phyloP scores from a whole-genome alignment of 2,888 invertebrate species.

The Arenicola marina region DNA sequence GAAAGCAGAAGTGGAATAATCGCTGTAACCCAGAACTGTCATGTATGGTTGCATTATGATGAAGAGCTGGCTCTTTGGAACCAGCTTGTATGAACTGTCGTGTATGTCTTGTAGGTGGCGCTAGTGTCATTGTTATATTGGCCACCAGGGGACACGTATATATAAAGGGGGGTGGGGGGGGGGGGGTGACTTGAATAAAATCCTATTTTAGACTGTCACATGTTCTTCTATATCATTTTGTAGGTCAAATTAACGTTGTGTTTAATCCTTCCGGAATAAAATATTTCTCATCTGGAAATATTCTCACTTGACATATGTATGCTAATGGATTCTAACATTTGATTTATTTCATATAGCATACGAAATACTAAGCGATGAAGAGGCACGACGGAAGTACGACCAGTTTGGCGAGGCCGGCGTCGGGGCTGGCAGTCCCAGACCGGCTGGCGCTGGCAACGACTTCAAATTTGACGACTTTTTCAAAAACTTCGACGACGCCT shows the following conservation, averaged over 20 bases:
- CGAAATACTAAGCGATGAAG: slow-evolving; percentile 61
- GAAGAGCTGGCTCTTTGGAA: too few relatives aligned
- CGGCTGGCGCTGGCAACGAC: slow-evolving; percentile 38
- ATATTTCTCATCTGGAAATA: not conserved
- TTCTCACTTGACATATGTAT: too few relatives aligned
- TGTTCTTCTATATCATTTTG: not conserved
- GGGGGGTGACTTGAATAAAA: not conserved
- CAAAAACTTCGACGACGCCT: slow-evolving; percentile 45
- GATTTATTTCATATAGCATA: slow-evolving; percentile 57
- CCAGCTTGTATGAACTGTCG: too few relatives aligned
- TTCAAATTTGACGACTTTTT: slow-evolving; percentile 56
- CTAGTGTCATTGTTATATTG: too few relatives aligned
- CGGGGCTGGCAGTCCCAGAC: slow-evolving; percentile 28
- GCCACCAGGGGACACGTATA: too few relatives aligned
- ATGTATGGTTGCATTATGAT: too few relatives aligned
- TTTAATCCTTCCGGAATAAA: not conserved
- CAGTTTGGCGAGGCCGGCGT: slow-evolving; percentile 57
- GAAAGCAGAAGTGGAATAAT: too few relatives aligned
- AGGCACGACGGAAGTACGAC: slow-evolving; percentile 62
- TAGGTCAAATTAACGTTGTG: not conserved
- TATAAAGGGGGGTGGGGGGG: too few relatives aligned
- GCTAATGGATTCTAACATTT: not conserved
- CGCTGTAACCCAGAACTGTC: too few relatives aligned
- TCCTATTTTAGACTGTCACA: not conserved
- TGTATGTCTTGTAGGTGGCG: too few relatives aligned